Base-by-base conservation (phyloP, 2,797 vertebrate species). In the Bryconaethiops microstoma region DNA sequence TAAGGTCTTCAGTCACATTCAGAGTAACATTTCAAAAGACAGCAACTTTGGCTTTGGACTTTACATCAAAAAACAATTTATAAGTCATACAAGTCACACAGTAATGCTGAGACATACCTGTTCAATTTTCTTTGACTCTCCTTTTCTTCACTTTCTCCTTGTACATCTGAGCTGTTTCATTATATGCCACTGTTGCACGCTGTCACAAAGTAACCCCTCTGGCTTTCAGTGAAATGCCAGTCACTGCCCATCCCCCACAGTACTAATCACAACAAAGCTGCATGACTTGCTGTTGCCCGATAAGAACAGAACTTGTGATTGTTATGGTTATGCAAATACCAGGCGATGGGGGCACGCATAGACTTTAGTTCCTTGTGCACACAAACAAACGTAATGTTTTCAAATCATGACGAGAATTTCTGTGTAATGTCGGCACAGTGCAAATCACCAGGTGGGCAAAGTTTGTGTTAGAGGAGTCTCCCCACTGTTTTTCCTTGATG, bases 41-140 rank as follows among this genome's bases (percentile, higher is more conserved):
- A 52, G 48, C 48, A 13, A 4, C 3, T 13, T 1, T 52, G 48
- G 48, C 3, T 13, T 13, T 4, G 48, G 48, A 14, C 48, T 52
- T 52, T 52, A 25, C 45, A 50, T 16, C 14, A 50, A n/a, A 17
- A 8, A 39, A 59, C 23, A 25, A 23, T 4, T 25, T 4, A 45
- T 45, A 45, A 25, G 21, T 25, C 7, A 62, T 39, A 64, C 14
- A 64, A 39, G 16, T 23, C 14, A 21, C n/a, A 2, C 65, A 70
- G 16, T 7, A 21, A 60, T 59, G 17, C 68, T 74, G 55, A 68
- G n/a, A 69, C 63, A 69, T 78, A 82, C 81, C 71, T 78, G 19
- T n/a, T 57, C 12, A 54, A 17, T 63, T n/a, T 52, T 10, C 52
- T 73, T 29, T 50, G 8, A 62, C 7, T 60, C 68, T 9, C 4